Conservation (phyloP, 2,113 vertebrate species). For the Corythaixoides concolor region DNA sequence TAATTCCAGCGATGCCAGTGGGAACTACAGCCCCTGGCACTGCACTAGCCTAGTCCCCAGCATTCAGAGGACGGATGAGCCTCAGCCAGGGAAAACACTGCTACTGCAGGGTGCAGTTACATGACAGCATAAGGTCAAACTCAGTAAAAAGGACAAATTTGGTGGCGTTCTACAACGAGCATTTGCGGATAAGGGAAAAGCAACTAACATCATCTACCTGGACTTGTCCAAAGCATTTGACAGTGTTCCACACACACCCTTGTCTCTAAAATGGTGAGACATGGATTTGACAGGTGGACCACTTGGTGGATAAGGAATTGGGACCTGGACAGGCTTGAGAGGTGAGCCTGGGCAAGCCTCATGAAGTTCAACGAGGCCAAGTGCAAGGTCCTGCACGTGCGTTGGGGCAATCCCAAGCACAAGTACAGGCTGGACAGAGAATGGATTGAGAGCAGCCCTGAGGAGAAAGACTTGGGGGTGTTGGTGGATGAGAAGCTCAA, state of each 20-base stretch:
- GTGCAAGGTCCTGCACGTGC: neutral
- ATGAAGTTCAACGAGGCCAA: neutral
- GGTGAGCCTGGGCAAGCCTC: neutral
- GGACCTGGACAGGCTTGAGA: neutral
- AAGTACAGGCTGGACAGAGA: neutral
- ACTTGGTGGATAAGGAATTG: neutral
- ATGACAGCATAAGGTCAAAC: neutral
- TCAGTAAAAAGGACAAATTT: neutral
- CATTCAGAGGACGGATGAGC: neutral
- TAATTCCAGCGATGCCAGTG: neutral
- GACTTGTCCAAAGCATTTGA: neutral
- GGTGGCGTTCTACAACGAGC: neutral
- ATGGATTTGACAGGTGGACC: fast-evolving
- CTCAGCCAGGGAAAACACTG: neutral
- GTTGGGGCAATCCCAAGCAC: neutral
- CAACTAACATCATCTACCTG: neutral
- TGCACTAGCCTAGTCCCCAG: fast-evolving
- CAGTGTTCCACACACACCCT: neutral
- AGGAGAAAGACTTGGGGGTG: neutral
- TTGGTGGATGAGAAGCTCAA: too few species aligned
- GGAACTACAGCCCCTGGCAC: neutral
- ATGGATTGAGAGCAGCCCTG: neutral
- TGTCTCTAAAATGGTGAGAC: neutral
- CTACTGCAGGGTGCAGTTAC: neutral
- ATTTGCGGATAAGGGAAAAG: neutral